Percentiles rank a stretch among this genome's conserved stretches.
phyloP scores from a whole-genome alignment of 2,888 invertebrate genomes.

The Polietes domitor region DNA sequence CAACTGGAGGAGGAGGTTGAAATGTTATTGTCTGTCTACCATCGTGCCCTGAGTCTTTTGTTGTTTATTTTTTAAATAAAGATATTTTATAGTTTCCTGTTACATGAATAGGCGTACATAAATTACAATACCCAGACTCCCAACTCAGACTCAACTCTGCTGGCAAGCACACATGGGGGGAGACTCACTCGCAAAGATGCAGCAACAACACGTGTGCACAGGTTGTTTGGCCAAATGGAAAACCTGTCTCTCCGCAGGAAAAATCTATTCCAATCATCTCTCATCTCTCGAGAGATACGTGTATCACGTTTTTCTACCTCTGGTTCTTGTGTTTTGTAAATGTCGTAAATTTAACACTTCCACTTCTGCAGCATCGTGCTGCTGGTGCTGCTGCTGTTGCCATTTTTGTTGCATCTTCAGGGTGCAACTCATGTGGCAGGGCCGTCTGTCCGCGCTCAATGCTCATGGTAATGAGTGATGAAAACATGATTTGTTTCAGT shows the following conservation, averaged over 20 bases:
- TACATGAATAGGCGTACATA: conserved; percentile 62
- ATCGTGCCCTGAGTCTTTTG: conserved; percentile 16
- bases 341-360: conserved; percentile 48
- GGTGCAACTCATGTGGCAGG: neutral
- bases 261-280: conserved; percentile 10
- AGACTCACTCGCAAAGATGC: neutral
- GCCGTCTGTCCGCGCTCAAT: neutral
- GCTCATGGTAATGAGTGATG: conserved; percentile 53
- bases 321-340: conserved; percentile 1
- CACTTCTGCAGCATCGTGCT: conserved; percentile 20
- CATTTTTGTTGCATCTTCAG: too few relatives aligned
- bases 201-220: conserved; percentile 10
- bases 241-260: conserved; percentile 3
- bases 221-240: conserved; percentile 13
- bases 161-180: neutral
- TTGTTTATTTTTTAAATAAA: conserved; percentile 55
- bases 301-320: conserved; percentile 28
- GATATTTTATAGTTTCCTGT: conserved; percentile 66
- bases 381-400: neutral
- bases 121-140: conserved; percentile 42
- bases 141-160: neutral
- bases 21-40: too few relatives aligned
- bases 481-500: conserved; percentile 62
- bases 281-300: neutral
- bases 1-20: too few relatives aligned